Conservation (phyloP, 2,797 vertebrate species). For the Sebastes flavidus region DNA sequence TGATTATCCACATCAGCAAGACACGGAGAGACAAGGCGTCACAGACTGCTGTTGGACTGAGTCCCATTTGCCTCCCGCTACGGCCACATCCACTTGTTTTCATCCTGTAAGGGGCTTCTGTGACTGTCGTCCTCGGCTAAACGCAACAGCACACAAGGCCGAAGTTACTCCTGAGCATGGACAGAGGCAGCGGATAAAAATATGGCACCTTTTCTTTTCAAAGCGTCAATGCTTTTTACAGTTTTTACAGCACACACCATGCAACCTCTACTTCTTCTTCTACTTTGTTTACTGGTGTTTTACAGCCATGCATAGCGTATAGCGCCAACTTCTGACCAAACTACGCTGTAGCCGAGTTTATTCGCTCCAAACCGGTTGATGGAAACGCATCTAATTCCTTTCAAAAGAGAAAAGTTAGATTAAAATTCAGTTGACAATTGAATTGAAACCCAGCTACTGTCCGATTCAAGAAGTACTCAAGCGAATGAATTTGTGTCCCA, state of each 20-base stretch:
- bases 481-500: not conserved
- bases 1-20: slow-evolving; percentile 54
- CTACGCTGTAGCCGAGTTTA: too few species aligned
- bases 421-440: too few species aligned
- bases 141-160: not conserved
- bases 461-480: not conserved
- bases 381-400: too few species aligned
- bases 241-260: not conserved
- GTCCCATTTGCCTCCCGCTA: slow-evolving; percentile 47
- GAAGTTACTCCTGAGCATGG: not conserved
- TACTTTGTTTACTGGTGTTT: too few species aligned
- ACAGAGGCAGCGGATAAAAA: not conserved
- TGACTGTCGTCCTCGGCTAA: not conserved
- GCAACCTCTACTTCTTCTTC: too few species aligned
- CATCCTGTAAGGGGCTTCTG: not conserved
- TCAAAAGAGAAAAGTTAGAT: too few species aligned
- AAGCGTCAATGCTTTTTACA: not conserved
- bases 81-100: slow-evolving; percentile 26
- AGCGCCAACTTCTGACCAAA: too few species aligned
- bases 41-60: slow-evolving; percentile 13
- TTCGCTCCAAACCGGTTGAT: too few species aligned
- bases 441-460: not conserved
- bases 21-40: slow-evolving; percentile 24
- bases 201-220: not conserved
- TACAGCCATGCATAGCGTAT: too few species aligned